A percentile compares a stretch with the other conserved stretches of the same genome.
These are phyloP conservation scores for Grammomys surdaster DNA, from an alignment of 2,113 vertebrate genomes.

Conservation along the genomic window DNA sequence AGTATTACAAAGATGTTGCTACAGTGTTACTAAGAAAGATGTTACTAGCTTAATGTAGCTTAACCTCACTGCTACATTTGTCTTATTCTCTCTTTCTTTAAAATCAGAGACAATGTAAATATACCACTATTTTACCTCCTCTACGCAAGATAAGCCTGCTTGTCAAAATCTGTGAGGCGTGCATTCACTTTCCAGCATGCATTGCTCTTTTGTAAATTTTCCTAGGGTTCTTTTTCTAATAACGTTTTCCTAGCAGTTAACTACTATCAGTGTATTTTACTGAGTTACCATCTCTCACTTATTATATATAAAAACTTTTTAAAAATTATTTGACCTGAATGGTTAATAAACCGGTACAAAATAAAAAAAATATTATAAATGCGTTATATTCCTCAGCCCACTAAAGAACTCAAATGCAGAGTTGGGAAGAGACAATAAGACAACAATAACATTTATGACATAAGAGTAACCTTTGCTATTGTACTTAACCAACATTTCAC, in stretches of 20 bases:
- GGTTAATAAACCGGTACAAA: slow-evolving; percentile 22
- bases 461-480: slow-evolving; percentile 48
- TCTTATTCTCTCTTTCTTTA: not conserved
- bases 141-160: slow-evolving; percentile 5
- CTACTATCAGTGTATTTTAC: slow-evolving; percentile 45
- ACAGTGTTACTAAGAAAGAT: not conserved
- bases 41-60: not conserved
- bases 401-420: slow-evolving; percentile 42
- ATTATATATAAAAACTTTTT: slow-evolving; percentile 7
- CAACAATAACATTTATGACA: not conserved
- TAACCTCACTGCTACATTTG: not conserved
- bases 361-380: slow-evolving; percentile 13
- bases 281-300: slow-evolving; percentile 44
- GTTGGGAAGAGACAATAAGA: slow-evolving; percentile 14
- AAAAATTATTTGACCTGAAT: slow-evolving; percentile 46
- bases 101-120: slow-evolving; percentile 30
- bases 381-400: not conserved
- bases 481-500: not conserved
- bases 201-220: slow-evolving; percentile 43
- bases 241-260: not conserved
- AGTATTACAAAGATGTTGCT: not conserved
- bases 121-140: not conserved
- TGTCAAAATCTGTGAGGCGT: not conserved
- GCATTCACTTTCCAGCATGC: not conserved
- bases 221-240: slow-evolving; percentile 4